phyloP scores from a whole-genome alignment of 1,140 invertebrate genomes.

The Holcopasites calliopsidis region DNA sequence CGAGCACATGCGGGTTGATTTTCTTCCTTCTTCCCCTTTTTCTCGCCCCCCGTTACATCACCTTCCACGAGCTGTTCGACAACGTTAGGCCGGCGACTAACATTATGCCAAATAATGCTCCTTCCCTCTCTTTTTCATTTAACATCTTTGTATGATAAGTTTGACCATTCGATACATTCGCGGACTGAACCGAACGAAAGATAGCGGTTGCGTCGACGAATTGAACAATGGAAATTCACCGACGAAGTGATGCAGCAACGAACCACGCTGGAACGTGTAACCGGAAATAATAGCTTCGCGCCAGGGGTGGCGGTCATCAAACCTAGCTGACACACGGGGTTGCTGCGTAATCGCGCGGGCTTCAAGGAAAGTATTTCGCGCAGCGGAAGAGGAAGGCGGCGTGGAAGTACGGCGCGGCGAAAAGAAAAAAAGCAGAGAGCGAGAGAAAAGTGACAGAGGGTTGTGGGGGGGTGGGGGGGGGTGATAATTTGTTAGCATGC shows the following conservation, averaged over 20 bases:
- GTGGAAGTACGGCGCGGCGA: constrained; percentile 4
- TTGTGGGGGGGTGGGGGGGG: too few species aligned
- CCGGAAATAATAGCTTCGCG: too few species aligned
- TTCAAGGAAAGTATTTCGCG: constrained; percentile 25
- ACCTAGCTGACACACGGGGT: constrained; percentile 26
- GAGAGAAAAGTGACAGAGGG: constrained; percentile 39
- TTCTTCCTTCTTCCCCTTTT: constrained; percentile 49
- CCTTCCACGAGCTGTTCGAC: constrained; percentile 7
- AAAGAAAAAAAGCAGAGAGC: constrained; percentile 33
- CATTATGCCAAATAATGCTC: too few species aligned
- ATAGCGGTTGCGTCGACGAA: too few species aligned
- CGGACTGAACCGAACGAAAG: too few species aligned
- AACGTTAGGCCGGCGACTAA: constrained; percentile 19
- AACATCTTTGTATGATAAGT: too few species aligned
- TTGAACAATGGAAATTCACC: too few species aligned
- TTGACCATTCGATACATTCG: too few species aligned
- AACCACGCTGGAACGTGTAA: too few species aligned
- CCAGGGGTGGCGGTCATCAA: constrained; percentile 16
- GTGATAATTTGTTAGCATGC: constrained; percentile 76
- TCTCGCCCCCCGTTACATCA: constrained; percentile 28
- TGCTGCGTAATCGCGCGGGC: constrained; percentile 29
- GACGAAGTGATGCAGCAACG: too few species aligned
- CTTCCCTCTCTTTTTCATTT: too few species aligned
- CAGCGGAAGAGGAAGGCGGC: too few species aligned
- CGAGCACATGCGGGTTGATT: constrained; percentile 68